These are phyloP conservation scores for Tridacna gigas DNA, from an alignment of 2,888 invertebrate genomes.

Conservation along the genomic window DNA sequence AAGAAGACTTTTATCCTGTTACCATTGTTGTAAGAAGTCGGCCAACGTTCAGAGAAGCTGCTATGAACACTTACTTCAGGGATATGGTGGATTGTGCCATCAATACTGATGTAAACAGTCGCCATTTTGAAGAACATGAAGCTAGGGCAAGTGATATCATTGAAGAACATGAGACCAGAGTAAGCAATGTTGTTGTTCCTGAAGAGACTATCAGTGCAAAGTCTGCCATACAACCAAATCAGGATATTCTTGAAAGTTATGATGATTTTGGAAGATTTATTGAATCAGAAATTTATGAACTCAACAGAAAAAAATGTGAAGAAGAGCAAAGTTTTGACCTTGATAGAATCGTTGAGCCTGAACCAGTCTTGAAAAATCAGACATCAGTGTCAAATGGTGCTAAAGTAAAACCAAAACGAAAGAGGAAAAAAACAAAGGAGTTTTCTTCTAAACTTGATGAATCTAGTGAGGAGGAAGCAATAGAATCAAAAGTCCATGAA, in stretches of 20 bases:
- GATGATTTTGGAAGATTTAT: constrained; percentile 60
- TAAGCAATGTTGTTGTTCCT: background rate
- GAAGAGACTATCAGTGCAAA: background rate
- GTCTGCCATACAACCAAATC: background rate
- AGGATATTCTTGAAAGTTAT: constrained; percentile 15
- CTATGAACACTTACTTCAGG: constrained; percentile 26
- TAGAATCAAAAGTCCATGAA: constrained; percentile 2
- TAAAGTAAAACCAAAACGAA: background rate
- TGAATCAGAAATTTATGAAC: constrained; percentile 56
- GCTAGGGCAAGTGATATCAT: constrained; percentile 24
- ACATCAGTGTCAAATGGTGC: background rate
- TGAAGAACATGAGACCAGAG: constrained; percentile 34
- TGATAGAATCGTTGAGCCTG: background rate
- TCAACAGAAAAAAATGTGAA: constrained; percentile 49
- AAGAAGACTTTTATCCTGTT: constrained; percentile 65
- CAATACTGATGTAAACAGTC: constrained; percentile 63
- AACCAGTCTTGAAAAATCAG: background rate
- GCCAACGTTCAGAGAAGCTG: constrained; percentile 54
- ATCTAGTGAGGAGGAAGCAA: constrained; percentile 4
- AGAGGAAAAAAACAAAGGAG: background rate
- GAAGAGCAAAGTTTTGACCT: constrained; percentile 35
- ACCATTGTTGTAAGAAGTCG: constrained; percentile 60
- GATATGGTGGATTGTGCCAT: constrained; percentile 47
- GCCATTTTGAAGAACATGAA: constrained; percentile 55
- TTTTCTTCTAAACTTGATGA: background rate